Evolutionary conservation across 2,888 invertebrate genomes (phyloP).

Genomic region (Cataglyphis altisquamis): DNA sequence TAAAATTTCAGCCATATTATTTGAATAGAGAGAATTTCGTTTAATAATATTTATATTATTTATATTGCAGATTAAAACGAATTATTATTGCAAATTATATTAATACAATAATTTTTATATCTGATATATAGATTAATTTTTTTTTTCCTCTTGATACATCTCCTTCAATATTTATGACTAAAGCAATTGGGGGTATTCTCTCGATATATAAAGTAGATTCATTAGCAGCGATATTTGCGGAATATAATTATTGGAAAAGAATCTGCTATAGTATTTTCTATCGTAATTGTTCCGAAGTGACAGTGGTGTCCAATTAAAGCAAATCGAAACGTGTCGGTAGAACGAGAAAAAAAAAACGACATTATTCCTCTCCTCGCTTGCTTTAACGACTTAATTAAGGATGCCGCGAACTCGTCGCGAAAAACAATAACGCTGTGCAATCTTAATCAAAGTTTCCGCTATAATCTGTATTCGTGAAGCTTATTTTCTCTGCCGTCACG

Average conservation of each 20-base stretch:
- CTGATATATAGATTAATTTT: background rate
- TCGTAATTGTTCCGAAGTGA: constrained; percentile 17
- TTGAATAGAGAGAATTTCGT: background rate
- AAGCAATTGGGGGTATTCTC: background rate
- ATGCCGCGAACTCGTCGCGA: constrained; percentile 30
- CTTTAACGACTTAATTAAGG: constrained; percentile 50
- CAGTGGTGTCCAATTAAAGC: constrained; percentile 38
- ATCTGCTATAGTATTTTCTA: constrained; percentile 4
- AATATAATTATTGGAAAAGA: constrained; percentile 36
- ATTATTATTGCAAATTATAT: background rate
- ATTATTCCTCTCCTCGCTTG: background rate
- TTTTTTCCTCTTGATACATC: background rate
- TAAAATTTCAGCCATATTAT: background rate
- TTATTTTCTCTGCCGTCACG: constrained; percentile 29
- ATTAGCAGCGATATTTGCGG: constrained; percentile 25
- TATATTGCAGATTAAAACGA: constrained; percentile 3
- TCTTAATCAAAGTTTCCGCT: constrained; percentile 51
- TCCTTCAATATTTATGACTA: background rate
- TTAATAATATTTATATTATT: background rate
- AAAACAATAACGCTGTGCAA: constrained; percentile 49
- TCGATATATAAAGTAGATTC: constrained; percentile 5
- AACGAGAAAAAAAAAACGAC: background rate
- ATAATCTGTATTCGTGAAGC: constrained; percentile 47
- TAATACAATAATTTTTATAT: constrained; percentile 1
- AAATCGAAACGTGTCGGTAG: constrained; percentile 17